phyloP scores from a whole-genome alignment of 2,888 invertebrate species.

The Mechanitis mazaeus region DNA sequence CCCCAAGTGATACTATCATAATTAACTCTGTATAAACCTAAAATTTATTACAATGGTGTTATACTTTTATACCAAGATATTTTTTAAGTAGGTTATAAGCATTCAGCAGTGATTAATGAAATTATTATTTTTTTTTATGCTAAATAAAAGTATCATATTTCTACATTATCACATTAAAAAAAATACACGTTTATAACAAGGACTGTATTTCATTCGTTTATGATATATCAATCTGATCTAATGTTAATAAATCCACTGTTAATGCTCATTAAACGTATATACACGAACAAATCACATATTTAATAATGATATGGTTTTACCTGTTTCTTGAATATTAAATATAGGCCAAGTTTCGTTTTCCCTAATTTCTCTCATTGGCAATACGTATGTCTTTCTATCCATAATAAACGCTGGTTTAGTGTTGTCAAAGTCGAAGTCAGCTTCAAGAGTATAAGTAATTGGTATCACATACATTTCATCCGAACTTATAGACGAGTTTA shows the following conservation, averaged over 20 bases:
- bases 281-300: no score
- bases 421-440: conserved; percentile 46
- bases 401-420: conserved; percentile 59
- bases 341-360: conserved; percentile 71
- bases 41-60: conserved; percentile 13
- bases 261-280: no score
- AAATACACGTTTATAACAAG: neutral
- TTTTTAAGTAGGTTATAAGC: neutral
- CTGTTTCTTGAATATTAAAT: conserved; percentile 78
- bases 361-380: conserved; percentile 43
- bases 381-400: conserved; percentile 39
- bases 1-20: conserved; percentile 78
- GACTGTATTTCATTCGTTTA: neutral
- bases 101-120: neutral
- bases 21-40: conserved; percentile 81
- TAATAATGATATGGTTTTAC: conserved; percentile 42
- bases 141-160: no score
- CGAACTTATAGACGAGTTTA: conserved; percentile 45
- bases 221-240: no score
- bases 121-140: no score
- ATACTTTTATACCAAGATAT: neutral
- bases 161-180: no score
- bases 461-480: conserved; percentile 63
- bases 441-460: conserved; percentile 55
- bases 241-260: no score